Conservation (phyloP, 2,888 invertebrate genomes). For the Sphaerophoria taeniata region DNA sequence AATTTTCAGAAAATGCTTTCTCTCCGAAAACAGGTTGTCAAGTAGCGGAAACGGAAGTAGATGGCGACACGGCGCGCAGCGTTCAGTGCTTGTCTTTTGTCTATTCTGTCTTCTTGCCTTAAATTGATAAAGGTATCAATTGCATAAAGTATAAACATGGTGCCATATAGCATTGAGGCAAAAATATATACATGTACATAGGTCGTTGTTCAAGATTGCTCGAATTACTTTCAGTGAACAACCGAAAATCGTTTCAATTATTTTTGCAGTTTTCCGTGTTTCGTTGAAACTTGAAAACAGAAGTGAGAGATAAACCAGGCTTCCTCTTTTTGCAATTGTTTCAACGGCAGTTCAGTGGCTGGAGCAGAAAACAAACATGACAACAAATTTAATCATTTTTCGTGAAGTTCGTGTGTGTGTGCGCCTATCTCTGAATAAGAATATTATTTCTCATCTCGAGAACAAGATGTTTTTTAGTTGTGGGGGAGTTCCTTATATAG, state of each 20-base stretch:
- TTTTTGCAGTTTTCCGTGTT: conserved; percentile 12
- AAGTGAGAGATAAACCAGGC: not conserved
- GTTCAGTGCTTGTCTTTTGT: conserved; percentile 46
- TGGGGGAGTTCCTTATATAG: too few relatives aligned
- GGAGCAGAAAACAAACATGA: conserved; percentile 45
- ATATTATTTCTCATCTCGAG: conserved; percentile 6
- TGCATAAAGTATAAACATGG: not conserved
- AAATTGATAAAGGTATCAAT: conserved; percentile 2
- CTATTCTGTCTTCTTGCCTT: not conserved
- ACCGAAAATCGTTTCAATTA: conserved; percentile 63
- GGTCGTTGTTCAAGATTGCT: conserved; percentile 33
- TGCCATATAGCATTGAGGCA: not conserved
- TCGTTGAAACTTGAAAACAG: not conserved
- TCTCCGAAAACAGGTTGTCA: conserved; percentile 53
- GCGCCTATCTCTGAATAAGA: not conserved
- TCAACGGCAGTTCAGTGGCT: not conserved
- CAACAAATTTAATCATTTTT: conserved; percentile 68
- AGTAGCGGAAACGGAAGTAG: conserved; percentile 40
- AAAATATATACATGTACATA: not conserved
- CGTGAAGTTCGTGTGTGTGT: conserved; percentile 17
- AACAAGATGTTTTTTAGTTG: not conserved
- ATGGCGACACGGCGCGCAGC: not conserved
- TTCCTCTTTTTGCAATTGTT: conserved; percentile 13
- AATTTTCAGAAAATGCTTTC: conserved; percentile 54
- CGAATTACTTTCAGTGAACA: conserved; percentile 54